Evolutionary conservation across 35 echinoderm and acorn worm genomes (phyloP), one percentile per base, ranked within the genome.

Genomic region (Ophioderma brevispina): DNA sequence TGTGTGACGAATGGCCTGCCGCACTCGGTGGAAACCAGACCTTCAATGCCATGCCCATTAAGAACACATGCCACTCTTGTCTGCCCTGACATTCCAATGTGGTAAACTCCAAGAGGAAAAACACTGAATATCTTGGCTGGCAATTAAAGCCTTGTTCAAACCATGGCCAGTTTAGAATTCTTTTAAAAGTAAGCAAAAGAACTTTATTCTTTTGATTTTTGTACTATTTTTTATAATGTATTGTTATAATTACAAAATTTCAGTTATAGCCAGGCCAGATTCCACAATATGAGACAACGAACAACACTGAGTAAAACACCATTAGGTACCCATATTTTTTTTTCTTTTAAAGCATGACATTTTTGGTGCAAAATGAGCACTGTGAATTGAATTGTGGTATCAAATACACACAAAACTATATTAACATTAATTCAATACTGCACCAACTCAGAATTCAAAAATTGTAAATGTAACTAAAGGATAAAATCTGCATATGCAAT

Each of bases 21-120:
- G 59, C 59, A 70, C 59, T 70, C 28, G 59, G 28, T 70, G 59
- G 59, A 70, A 70, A 70, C 59, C 59, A 70, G 59, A 70, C 59
- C 59, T 70, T 25, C 2, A 18, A 70, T 70, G 59, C 59, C 59
- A 70, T 70, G 59, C 59, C 59, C 59, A 70, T 70, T 70, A 70
- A 70, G 17, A 70, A 70, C 59, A 70, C 59, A 70, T 70, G 59
- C 59, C 59, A 3, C 28, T 70, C 59, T 46, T 25, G 59, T 30
- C 59, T 70, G 59, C 28, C 59, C 59, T 70, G 41, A 70, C 28
- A 70, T 70, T 70, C 59, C 59, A 70, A 70, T 4, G 41, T 46
- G 41, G 28, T 70, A 15, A 70, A 70, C 23, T 70, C 59, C 59
- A 70, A 70, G 17, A 70, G 28, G 28, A 70, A 70, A 18, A 70